Base-by-base conservation (phyloP, 2,888 invertebrate species). In the Omphaloscelis lunosa region DNA sequence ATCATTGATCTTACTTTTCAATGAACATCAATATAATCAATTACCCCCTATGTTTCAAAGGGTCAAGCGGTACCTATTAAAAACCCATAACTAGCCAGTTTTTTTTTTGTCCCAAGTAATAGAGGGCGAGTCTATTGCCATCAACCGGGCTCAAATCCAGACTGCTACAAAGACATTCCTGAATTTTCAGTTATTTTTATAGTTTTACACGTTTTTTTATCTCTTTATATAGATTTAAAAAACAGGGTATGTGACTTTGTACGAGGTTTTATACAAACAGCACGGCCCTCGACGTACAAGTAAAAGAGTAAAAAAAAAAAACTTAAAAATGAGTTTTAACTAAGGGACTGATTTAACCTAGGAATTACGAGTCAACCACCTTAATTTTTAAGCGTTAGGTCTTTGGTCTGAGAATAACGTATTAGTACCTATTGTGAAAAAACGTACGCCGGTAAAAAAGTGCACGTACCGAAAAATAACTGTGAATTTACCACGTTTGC, bases 381-480 rank as follows among this genome's bases (percentile, higher is more conserved):
- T 0, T 29, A 15, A 4, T 29, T 20, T 29, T 29, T 20, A n/a
- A 9, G 62, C 15, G n/a, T 20, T 29, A 9, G 3, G 9, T 9
- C 2, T 41, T 23, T 8, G 20, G 2, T 20, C 45, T 2, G 11
- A 6, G 0, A 29, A 41, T 39, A 61, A 29, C 2, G 8, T 27
- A 34, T 0, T n/a, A 6, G 0, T 27, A 39, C 1, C n/a, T n/a
- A n/a, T n/a, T 11, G 12, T 48, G 12, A 72, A 73, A 61, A 7
- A 41, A 34, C 2, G 15, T 7, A 34, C 23, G 51, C 79, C 79
- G 79, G 83, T 20, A 41, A 34, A 41, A 41, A 53, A 12, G 7
- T 34, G 12, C 15, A 41, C 5, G 29, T 11, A 2, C 51, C 15
- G 58, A 39, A 45, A 62, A 34, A 45, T 53, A 58, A 68, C 27